Evolutionary conservation across 2,888 invertebrate species (phyloP), one percentile per base, ranked within the genome.

Genomic region (Cryptocheilus praepositus): DNA sequence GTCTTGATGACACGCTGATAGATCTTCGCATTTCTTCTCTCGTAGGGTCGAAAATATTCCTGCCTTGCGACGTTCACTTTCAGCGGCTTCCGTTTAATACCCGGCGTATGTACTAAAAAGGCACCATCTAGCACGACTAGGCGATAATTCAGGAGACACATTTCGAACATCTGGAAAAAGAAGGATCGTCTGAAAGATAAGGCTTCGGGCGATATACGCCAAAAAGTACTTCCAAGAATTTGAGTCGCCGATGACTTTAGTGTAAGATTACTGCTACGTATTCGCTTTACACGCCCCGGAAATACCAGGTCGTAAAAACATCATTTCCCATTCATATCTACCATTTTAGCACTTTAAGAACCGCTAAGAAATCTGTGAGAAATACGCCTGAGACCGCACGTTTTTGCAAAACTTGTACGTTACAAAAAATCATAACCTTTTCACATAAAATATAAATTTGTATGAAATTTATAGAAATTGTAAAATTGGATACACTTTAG

Each of bases 41-140:
- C 86, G 60, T 87, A 81, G 49, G 76, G 64, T 13, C 79, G 82
- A 64, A 83, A 67, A 53, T 71, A 72, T 59, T 80, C 78, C 46
- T 76, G 77, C 56, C 57, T 70, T 28, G 62, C 58, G 62, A 71
- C 46, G 16, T 61, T 62, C 7, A 70, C 61, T 62, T 73, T 76
- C 22, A 45, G 44, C 7, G 90, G 85, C 68, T 90, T 89, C 58
- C 90, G 83, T 81, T 92, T 93, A 63, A 92, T 91, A 45, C 92
- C 92, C 0, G 93, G 92, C 0, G 92, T 91, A 85, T 95, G 95
- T 28, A 94, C 93, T 53, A 95, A 90, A 84, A 94, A 95, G 0
- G 92, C 94, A 22, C 94, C 93, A 77, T 94, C 94, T 57, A 95
- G 88, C 3, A 95, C 92, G 68, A 94, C 92, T 86, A 95, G 91